Base-by-base conservation (phyloP, 2,888 invertebrate genomes). In the Tachina grossa region DNA sequence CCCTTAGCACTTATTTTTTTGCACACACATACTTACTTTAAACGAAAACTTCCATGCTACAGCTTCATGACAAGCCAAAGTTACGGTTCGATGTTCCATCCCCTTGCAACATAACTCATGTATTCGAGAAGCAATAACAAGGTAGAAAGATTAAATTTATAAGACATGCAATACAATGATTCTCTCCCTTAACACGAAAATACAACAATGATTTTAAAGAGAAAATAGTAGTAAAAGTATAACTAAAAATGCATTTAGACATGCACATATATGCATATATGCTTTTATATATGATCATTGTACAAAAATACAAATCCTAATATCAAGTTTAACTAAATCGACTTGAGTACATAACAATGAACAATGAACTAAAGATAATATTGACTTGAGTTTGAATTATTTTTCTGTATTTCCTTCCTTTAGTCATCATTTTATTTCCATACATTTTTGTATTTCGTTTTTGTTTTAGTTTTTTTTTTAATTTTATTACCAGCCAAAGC, bases 371-470 rank as follows among this genome's bases (percentile, higher is more conserved):
- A 53, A 53, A 51, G 83, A 77, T 72, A 72, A 77, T 77, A 83
- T 77, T 83, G 82, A 77, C 76, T 69, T 65, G 71, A 55, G 19
- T 65, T 83, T 76, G 71, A 83, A 83, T 65, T 77, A 83, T 83
- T 71, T 61, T 51, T 65, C 71, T 75, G 3, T 55, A 63, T 83
- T 51, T 57, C 76, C 55, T 76, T 77, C 80, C 71, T 65, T 8
- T 43, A 69, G 51, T 51, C 49, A 59, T 66, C 14, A 66, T 74
- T 59, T 59, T 10, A n/a, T 59, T 41, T 66, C 14, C 13, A 45
- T 11, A 53, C 63, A 22, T 53, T n/a, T 45, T 45, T 55, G 8
- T 75, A 14, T 9, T 51, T 22, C 14, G n/a, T 3, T 10, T 45
- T 31, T 53, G 22, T 22, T 22, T 22, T 22, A 43, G 6, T 75